These are phyloP conservation scores for Scaptomyza graminum DNA, from an alignment of 1,140 invertebrate species.

Conservation along the genomic window DNA sequence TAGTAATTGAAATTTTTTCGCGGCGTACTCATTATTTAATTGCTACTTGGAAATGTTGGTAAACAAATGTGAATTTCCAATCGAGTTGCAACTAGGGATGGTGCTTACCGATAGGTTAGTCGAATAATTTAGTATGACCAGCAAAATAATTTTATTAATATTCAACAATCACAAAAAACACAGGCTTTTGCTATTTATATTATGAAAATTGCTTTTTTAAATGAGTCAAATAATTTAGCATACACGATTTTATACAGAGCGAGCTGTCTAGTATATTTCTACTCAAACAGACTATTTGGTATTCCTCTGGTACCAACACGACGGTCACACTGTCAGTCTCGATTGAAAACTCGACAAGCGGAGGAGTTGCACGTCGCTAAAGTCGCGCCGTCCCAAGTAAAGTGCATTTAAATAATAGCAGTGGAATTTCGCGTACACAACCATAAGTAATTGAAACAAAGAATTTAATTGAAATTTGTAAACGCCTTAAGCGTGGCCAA, in stretches of 20 bases:
- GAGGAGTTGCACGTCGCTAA: conserved; percentile 18
- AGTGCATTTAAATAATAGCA: conserved; percentile 69
- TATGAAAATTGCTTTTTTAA: background rate
- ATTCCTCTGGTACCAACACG: conserved; percentile 12
- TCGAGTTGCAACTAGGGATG: background rate
- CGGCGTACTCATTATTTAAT: conserved; percentile 51
- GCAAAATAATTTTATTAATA: no score
- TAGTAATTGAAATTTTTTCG: conserved; percentile 43
- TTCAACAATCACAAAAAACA: background rate
- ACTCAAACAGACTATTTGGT: conserved; percentile 21
- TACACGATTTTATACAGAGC: background rate
- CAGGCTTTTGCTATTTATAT: background rate
- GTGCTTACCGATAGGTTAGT: conserved; percentile 2
- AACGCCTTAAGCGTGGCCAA: background rate
- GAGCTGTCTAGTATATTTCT: conserved; percentile 24
- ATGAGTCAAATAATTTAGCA: background rate
- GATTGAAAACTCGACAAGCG: conserved; percentile 47
- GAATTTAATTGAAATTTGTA: conserved; percentile 7
- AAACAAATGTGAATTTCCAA: conserved; percentile 15
- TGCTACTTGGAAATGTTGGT: background rate
- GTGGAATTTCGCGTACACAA: conserved; percentile 37
- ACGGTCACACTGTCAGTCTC: conserved; percentile 43
- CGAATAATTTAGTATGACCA: background rate
- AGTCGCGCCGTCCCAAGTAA: conserved; percentile 60
- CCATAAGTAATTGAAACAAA: conserved; percentile 22